Percentiles rank a stretch among this genome's conserved stretches.
These are phyloP conservation scores for Siniperca chuatsi DNA, from an alignment of 2,113 vertebrate genomes.

Conservation along the genomic window DNA sequence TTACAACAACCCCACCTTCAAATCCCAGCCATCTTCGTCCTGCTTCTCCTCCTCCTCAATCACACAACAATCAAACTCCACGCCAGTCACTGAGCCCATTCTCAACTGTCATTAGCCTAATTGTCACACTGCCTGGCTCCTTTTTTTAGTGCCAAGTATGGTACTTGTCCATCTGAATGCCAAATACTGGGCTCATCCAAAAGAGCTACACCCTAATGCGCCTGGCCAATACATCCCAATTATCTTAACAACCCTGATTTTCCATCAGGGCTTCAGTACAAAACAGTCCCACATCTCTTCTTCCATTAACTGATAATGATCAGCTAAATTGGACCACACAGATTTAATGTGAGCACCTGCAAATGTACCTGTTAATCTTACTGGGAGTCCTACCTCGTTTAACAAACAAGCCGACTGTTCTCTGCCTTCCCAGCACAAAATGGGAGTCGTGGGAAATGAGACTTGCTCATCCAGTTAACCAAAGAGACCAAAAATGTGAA, in stretches of 20 bases:
- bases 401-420: neutral
- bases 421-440: neutral
- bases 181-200: constrained; percentile 52
- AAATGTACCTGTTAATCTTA: constrained; percentile 5
- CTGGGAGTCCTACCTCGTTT: neutral
- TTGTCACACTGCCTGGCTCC: constrained; percentile 56
- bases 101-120: constrained; percentile 69
- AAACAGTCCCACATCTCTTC: constrained; percentile 30
- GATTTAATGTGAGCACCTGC: constrained; percentile 27
- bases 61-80: constrained; percentile 54
- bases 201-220: constrained; percentile 37
- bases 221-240: constrained; percentile 44
- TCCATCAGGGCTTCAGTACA: constrained; percentile 6
- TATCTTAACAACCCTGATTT: constrained; percentile 40
- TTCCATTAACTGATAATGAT: constrained; percentile 31
- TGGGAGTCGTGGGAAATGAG: constrained; percentile 1
- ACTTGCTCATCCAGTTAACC: neutral
- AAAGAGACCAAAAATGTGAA: neutral
- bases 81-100: constrained; percentile 52
- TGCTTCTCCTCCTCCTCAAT: constrained; percentile 39
- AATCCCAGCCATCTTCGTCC: constrained; percentile 22
- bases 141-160: constrained; percentile 49
- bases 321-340: constrained; percentile 6
- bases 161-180: constrained; percentile 45
- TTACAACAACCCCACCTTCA: constrained; percentile 33